Conservation (phyloP, 2,797 vertebrate species). For the Hyperoplus lanceolatus region DNA sequence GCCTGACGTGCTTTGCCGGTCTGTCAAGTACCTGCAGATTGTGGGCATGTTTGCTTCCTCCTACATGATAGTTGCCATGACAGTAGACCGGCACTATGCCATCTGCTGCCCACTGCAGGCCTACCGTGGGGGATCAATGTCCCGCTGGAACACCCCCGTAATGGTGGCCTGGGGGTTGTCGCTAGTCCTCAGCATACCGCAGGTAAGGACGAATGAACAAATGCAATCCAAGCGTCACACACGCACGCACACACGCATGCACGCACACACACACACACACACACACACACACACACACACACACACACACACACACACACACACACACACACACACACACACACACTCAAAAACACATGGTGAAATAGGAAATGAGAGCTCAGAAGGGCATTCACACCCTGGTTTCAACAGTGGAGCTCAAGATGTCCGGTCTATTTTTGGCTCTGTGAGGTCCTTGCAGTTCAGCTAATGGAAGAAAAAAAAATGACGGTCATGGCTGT, state of each 20-base stretch:
- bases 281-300: slow-evolving; percentile 28
- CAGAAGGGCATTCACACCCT: slow-evolving; percentile 46
- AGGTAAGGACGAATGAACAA: slow-evolving; percentile 79
- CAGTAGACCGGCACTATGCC: slow-evolving; percentile 95
- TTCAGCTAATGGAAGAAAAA: slow-evolving; percentile 43
- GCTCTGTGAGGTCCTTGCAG: slow-evolving; percentile 45
- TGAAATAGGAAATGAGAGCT: slow-evolving; percentile 57
- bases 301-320: background rate
- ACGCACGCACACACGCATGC: background rate
- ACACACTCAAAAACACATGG: slow-evolving; percentile 30
- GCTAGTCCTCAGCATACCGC: slow-evolving; percentile 91
- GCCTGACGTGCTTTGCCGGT: slow-evolving; percentile 91
- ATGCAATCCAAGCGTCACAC: slow-evolving; percentile 14
- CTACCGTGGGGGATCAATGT: slow-evolving; percentile 89
- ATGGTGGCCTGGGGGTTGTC: slow-evolving; percentile 91
- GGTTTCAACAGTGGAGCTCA: slow-evolving; percentile 48
- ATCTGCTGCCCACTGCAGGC: slow-evolving; percentile 94
- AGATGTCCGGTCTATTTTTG: slow-evolving; percentile 68
- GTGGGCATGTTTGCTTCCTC: slow-evolving; percentile 99
- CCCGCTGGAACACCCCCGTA: slow-evolving; percentile 89
- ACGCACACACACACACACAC: slow-evolving; percentile 6
- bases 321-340: background rate
- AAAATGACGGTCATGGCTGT: slow-evolving; percentile 38
- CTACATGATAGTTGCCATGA: slow-evolving; percentile 97
- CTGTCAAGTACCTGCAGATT: slow-evolving; percentile 95